Conservation (phyloP, 2,888 invertebrate species). For the Eupsilia transversa region DNA sequence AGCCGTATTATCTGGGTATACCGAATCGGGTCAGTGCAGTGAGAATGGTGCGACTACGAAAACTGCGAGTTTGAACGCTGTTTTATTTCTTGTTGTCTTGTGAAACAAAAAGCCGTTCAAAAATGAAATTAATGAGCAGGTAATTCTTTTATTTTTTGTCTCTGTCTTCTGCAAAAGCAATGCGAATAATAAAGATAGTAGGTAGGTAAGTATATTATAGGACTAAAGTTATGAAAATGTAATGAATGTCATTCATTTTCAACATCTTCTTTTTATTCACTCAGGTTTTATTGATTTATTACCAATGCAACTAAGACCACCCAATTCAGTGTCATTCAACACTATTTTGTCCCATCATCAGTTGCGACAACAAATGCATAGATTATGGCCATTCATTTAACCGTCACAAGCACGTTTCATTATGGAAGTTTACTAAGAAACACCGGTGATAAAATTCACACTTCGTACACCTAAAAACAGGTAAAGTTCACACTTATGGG, state of each 20-base stretch:
- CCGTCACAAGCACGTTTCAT: slow-evolving; percentile 17
- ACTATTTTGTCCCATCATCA: slow-evolving; percentile 31
- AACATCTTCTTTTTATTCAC: background rate
- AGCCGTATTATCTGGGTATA: slow-evolving; percentile 81
- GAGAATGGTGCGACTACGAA: slow-evolving; percentile 70
- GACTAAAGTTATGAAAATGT: no score
- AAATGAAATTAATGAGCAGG: no score
- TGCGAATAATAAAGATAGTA: background rate
- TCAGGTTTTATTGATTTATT: background rate
- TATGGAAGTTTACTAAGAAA: slow-evolving; percentile 49
- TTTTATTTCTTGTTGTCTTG: background rate
- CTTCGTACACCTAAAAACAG: slow-evolving; percentile 45
- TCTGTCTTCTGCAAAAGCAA: no score
- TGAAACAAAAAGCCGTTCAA: background rate
- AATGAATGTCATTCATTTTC: no score
- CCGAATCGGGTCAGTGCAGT: slow-evolving; percentile 82
- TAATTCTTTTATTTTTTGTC: background rate
- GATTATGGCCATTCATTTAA: slow-evolving; percentile 34
- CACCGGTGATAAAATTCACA: slow-evolving; percentile 51
- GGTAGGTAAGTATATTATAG: background rate
- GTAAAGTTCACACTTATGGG: slow-evolving; percentile 66
- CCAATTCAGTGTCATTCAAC: slow-evolving; percentile 29
- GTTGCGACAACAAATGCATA: slow-evolving; percentile 34
- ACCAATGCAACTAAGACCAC: slow-evolving; percentile 17
- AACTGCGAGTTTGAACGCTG: slow-evolving; percentile 61